Evolutionary conservation across 1,140 invertebrate genomes (phyloP), one percentile per base, ranked within the genome.

Genomic region (Mylabris phalerata): DNA sequence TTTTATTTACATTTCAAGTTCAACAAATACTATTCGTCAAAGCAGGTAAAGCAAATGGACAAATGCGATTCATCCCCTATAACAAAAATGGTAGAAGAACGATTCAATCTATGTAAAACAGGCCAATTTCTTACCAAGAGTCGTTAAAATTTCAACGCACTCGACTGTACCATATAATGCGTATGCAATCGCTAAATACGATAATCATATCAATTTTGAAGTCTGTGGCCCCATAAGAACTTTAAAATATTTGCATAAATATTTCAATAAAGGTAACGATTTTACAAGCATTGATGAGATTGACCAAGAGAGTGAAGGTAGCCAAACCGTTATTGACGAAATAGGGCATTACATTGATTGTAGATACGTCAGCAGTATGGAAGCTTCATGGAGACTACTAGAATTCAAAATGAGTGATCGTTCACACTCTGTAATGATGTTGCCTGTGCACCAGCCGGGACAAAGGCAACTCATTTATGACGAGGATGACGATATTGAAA

Each of bases 371-470:
- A 56, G 25, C 13, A 44, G 52, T 1, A n/a, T 9, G 2, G 61
- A 63, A 25, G 51, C 61, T 9, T 11, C 26, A 4, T 63, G 54
- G 43, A 0, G 52, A 0, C 9, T 63, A n/a, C 52, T 63, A 6
- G 48, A 13, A 32, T 60, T 48, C 45, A 5, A 2, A 11, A 46
- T 59, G 19, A 27, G 50, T n/a, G 50, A 55, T 50, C n/a, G 47
- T 7, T 55, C 57, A 2, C 57, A 62, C 48, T 40, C 57, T 5
- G 51, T 62, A 10, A 32, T 50, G 7, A 11, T 9, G 10, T 50
- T 59, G 26, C 50, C 57, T 4, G 27, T 62, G 9, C 61, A 62
- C 46, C 42, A 59, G 5, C 25, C 44, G 0, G 25, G 11, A 1
- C 39, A 44, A 38, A 4, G 39, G 5, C 10, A 26, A 19, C 6